Evolutionary conservation across 2,113 vertebrate species (phyloP).

Genomic region (Sinocyclocheilus anophthalmus): DNA sequence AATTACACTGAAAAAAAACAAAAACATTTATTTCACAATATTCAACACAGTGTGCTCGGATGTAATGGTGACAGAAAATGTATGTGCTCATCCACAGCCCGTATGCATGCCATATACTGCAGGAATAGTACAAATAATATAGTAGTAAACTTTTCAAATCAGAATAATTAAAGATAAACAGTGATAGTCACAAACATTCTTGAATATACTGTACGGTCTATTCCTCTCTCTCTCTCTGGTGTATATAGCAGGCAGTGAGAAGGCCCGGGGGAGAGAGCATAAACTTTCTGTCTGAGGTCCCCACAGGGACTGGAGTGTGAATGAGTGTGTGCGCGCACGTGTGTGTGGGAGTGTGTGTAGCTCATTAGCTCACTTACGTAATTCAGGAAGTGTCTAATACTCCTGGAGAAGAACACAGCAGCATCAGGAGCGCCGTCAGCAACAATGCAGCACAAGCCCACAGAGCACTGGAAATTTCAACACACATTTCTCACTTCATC

Average conservation of each 20-base stretch:
- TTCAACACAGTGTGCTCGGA: too few relatives aligned
- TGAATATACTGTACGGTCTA: not conserved
- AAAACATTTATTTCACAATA: not conserved
- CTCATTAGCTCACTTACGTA: constrained; percentile 82
- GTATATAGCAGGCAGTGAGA: constrained; percentile 45
- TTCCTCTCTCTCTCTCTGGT: constrained; percentile 53
- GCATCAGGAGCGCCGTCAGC: constrained; percentile 73
- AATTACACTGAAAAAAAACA: not conserved
- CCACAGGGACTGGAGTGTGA: constrained; percentile 74
- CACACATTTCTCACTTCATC: constrained; percentile 3
- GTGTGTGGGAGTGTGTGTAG: constrained; percentile 43
- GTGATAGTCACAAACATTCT: constrained; percentile 19
- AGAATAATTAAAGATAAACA: not conserved
- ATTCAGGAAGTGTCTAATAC: constrained; percentile 79
- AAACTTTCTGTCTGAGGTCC: constrained; percentile 66
- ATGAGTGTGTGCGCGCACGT: constrained; percentile 57
- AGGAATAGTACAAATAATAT: not conserved
- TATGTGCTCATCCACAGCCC: not conserved
- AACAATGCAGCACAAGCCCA: constrained; percentile 59
- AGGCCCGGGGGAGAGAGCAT: constrained; percentile 67
- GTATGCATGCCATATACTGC: not conserved
- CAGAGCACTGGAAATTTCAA: constrained; percentile 51
- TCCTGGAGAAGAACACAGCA: constrained; percentile 73
- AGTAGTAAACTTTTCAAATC: not conserved
- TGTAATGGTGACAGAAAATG: not conserved